A percentile compares a stretch with the other conserved stretches of the same genome.
These are phyloP conservation scores for Bombus confusus DNA, from an alignment of 1,140 invertebrate species.

Conservation along the genomic window DNA sequence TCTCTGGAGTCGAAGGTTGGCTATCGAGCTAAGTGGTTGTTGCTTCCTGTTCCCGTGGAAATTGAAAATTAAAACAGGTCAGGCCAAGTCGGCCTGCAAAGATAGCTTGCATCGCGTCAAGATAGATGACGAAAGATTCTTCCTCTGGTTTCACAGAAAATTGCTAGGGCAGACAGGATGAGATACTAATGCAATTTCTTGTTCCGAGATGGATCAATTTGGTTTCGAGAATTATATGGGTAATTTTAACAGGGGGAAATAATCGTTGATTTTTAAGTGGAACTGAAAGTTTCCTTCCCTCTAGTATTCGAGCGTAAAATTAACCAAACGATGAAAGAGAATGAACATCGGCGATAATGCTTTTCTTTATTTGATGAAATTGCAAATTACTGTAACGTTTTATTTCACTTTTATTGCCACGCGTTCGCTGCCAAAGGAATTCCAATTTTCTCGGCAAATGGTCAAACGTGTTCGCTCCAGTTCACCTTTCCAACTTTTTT, in stretches of 20 bases:
- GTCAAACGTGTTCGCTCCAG: background rate
- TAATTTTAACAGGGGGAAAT: background rate
- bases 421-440: background rate
- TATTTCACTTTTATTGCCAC: background rate
- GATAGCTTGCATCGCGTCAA: background rate
- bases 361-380: background rate
- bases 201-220: background rate
- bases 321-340: background rate
- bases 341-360: background rate
- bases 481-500: background rate
- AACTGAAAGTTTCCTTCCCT: background rate
- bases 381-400: background rate
- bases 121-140: too few species aligned
- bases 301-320: background rate
- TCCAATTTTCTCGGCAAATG: conserved; percentile 7
- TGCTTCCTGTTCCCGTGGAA: conserved; percentile 12
- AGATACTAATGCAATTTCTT: background rate
- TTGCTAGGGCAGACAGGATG: background rate
- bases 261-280: background rate
- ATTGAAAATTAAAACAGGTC: conserved; percentile 33
- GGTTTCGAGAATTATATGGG: background rate
- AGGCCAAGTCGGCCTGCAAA: background rate
- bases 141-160: background rate
- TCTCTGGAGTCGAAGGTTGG: background rate
- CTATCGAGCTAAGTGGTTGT: background rate